These are phyloP conservation scores for Musca domestica DNA, from an alignment of 1,140 invertebrate genomes.

Conservation along the genomic window DNA sequence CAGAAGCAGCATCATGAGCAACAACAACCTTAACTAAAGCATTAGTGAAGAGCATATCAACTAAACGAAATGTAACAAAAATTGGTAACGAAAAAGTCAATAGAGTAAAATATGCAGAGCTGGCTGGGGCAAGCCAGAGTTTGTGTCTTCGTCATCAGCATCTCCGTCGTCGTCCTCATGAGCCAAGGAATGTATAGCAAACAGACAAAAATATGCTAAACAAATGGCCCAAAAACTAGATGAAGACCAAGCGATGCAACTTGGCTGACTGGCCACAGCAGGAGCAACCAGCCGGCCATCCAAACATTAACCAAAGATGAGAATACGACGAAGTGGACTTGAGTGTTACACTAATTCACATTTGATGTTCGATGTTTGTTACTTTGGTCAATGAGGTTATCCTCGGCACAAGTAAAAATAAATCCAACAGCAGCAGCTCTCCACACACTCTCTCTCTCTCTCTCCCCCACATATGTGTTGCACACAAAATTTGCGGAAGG, in stretches of 20 bases:
- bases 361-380: conserved; percentile 22
- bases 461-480: neutral
- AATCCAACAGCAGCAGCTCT: neutral
- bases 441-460: neutral
- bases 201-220: neutral
- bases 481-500: neutral
- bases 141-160: too few relatives aligned
- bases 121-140: too few relatives aligned
- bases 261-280: too few relatives aligned
- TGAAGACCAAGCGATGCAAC: too few relatives aligned
- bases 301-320: neutral
- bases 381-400: conserved; percentile 22
- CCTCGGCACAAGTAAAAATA: conserved; percentile 14
- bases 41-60: conserved; percentile 12
- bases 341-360: conserved; percentile 21
- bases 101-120: conserved; percentile 18
- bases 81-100: conserved; percentile 2
- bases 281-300: too few relatives aligned
- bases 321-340: conserved; percentile 9
- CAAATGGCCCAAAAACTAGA: neutral
- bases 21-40: conserved; percentile 14
- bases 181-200: neutral
- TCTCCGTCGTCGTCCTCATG: too few relatives aligned
- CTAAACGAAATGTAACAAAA: conserved; percentile 4
- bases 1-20: neutral